Percentiles rank a stretch among this genome's conserved stretches.
Conservation (phyloP, 2,797 vertebrate species). For the Enteromius unitaeniatus region DNA sequence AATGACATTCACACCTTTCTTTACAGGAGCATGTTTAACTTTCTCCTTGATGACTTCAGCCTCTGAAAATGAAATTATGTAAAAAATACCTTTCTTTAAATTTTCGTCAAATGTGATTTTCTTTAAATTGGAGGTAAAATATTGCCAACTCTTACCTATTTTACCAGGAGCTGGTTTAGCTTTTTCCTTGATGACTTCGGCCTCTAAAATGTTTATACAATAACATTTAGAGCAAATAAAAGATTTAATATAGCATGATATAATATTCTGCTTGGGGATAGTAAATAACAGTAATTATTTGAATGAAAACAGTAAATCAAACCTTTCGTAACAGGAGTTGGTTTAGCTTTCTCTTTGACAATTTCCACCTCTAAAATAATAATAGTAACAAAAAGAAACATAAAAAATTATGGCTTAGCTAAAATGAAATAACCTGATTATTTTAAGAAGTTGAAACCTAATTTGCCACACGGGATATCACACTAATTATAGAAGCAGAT, state of each 20-base stretch:
- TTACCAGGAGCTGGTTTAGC: conserved; percentile 57
- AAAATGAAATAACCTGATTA: background rate
- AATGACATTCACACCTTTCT: conserved; percentile 63
- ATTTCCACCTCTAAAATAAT: conserved; percentile 14
- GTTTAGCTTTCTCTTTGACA: conserved; percentile 52
- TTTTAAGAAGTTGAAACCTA: background rate
- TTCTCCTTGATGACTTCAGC: conserved; percentile 62
- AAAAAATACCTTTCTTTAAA: background rate
- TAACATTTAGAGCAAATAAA: background rate
- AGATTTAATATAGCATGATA: background rate
- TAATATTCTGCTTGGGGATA: background rate
- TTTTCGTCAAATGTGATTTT: background rate
- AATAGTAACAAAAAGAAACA: background rate
- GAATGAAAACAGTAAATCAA: background rate
- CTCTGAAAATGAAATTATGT: conserved; percentile 23
- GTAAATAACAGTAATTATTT: too few relatives aligned
- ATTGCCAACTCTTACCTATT: conserved; percentile 58
- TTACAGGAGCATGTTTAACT: conserved; percentile 58
- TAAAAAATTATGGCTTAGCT: background rate
- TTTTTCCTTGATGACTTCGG: conserved; percentile 56
- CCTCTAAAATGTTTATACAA: background rate
- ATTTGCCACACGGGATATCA: background rate
- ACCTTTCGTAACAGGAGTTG: conserved; percentile 54
- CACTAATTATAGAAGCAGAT: background rate
- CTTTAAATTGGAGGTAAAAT: background rate